Evolutionary conservation across 2,888 invertebrate genomes (phyloP).

Genomic region (Pollenia amentaria): DNA sequence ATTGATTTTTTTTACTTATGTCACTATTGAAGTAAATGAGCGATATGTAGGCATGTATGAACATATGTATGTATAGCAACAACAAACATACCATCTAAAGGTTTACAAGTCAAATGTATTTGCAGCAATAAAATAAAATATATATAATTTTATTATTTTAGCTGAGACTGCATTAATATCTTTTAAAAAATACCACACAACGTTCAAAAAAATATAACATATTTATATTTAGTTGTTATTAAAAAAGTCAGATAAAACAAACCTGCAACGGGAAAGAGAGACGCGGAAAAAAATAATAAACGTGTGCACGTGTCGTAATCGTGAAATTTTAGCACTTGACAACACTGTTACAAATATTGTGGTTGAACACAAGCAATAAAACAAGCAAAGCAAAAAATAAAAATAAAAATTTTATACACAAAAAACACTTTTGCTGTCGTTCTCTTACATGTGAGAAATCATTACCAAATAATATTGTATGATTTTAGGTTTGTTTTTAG

Average conservation of each 20-base stretch:
- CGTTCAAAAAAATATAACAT: not conserved
- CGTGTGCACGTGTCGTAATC: constrained; percentile 69
- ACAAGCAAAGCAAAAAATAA: not conserved
- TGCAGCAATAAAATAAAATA: constrained; percentile 1
- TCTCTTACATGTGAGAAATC: no score
- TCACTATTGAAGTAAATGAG: not conserved
- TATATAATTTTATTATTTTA: constrained; percentile 3
- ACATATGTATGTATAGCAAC: not conserved
- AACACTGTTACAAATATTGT: constrained; percentile 33
- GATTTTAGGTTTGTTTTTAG: no score
- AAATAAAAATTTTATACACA: constrained; percentile 24
- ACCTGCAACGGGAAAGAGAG: not conserved
- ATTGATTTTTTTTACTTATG: no score
- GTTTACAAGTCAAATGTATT: constrained; percentile 34
- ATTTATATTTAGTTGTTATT: constrained; percentile 10
- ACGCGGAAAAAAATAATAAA: constrained; percentile 36
- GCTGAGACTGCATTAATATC: constrained; percentile 46
- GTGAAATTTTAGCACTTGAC: constrained; percentile 66
- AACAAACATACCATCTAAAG: not conserved
- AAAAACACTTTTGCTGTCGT: not conserved
- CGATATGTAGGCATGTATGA: not conserved
- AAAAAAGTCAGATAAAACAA: not conserved
- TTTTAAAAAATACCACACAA: constrained; percentile 16
- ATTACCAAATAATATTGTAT: no score
- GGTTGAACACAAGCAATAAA: not conserved